These are phyloP conservation scores for Campoletis sonorensis DNA, from an alignment of 1,140 invertebrate species.

Conservation along the genomic window DNA sequence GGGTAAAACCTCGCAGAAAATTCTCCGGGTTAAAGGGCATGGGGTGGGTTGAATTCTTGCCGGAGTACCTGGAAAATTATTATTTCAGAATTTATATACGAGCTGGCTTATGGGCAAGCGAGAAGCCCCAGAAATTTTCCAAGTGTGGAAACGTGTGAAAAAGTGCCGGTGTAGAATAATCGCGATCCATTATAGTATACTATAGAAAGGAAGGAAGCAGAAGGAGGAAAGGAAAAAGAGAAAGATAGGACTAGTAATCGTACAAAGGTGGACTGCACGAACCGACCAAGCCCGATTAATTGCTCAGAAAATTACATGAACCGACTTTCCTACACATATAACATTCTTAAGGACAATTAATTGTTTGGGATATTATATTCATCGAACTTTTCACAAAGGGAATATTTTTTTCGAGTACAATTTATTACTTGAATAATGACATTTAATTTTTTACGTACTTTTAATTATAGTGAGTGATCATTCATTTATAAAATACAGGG, in stretches of 20 bases:
- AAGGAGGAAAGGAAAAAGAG: no score
- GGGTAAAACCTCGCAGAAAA: conserved; percentile 46
- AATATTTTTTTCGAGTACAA: no score
- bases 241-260: not conserved
- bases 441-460: no score
- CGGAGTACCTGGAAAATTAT: conserved; percentile 67
- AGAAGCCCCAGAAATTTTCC: conserved; percentile 14
- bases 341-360: no score
- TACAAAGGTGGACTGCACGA: not conserved
- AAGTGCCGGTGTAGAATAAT: conserved; percentile 62
- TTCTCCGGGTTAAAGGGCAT: conserved; percentile 6
- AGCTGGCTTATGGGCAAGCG: conserved; percentile 47
- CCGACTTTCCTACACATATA: not conserved
- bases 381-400: no score
- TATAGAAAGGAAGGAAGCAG: conserved; percentile 56
- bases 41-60: conserved; percentile 47
- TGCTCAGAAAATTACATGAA: not conserved
- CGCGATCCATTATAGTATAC: conserved; percentile 64
- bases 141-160: conserved; percentile 2
- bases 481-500: no score
- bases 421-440: no score
- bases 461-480: no score
- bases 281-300: not conserved
- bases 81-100: conserved; percentile 74
- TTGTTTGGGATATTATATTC: no score